Conservation (phyloP, 2,797 vertebrate genomes). For the Takifugu rubripes region DNA sequence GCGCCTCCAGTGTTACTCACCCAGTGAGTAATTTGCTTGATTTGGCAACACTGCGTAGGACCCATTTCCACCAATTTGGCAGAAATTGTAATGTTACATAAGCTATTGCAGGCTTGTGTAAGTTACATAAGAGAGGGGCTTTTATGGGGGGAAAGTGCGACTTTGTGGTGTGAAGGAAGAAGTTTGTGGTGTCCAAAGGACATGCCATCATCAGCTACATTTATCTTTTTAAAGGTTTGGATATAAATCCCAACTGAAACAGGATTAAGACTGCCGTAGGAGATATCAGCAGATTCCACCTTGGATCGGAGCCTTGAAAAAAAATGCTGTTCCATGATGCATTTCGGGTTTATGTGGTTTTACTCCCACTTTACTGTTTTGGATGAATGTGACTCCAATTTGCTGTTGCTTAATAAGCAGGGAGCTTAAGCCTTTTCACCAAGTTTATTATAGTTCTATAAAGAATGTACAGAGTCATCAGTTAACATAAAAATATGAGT, state of each 20-base stretch:
- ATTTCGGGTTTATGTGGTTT: constrained; percentile 56
- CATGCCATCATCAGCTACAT: constrained; percentile 49
- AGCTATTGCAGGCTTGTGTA: constrained; percentile 38
- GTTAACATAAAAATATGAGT: constrained; percentile 22
- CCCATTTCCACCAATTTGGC: constrained; percentile 57
- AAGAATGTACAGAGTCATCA: constrained; percentile 30
- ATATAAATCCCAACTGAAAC: constrained; percentile 48
- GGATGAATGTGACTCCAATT: constrained; percentile 54
- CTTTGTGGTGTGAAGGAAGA: constrained; percentile 51
- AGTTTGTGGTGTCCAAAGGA: constrained; percentile 24
- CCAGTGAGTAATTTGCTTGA: constrained; percentile 35
- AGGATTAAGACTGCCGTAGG: constrained; percentile 58
- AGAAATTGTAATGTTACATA: constrained; percentile 55
- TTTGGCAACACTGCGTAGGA: constrained; percentile 38
- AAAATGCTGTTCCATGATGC: constrained; percentile 64
- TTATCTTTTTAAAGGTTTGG: constrained; percentile 57
- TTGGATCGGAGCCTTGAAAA: constrained; percentile 53
- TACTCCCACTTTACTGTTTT: constrained; percentile 47
- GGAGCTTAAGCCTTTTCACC: constrained; percentile 29
- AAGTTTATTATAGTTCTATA: constrained; percentile 33
- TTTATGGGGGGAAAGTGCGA: constrained; percentile 57
- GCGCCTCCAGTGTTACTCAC: constrained; percentile 5
- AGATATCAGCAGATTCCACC: constrained; percentile 55
- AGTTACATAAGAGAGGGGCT: constrained; percentile 58
- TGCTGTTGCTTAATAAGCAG: constrained; percentile 54